These are phyloP conservation scores for Mylabris sibirica DNA, from an alignment of 2,888 invertebrate genomes.

Conservation along the genomic window DNA sequence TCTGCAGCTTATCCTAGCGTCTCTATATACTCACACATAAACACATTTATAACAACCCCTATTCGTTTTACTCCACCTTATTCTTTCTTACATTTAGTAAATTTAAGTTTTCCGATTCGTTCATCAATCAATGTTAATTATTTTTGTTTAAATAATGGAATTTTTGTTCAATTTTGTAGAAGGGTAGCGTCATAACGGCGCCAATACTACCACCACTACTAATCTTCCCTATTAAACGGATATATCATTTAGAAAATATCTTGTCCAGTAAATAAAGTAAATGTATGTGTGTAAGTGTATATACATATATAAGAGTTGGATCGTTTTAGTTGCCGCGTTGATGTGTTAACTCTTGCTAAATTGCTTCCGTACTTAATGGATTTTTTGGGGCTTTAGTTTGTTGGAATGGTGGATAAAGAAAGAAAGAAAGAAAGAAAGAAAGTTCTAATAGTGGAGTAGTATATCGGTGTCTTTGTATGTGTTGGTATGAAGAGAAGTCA, in stretches of 20 bases:
- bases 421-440: conserved; percentile 1
- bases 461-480: too few relatives aligned
- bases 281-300: background rate
- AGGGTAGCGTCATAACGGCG: conserved; percentile 1
- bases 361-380: conserved; percentile 60
- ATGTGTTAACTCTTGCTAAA: conserved; percentile 60
- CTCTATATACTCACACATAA: background rate
- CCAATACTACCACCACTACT: background rate
- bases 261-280: conserved; percentile 3
- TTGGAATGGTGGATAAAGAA: conserved; percentile 10
- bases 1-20: conserved; percentile 55
- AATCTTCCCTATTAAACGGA: background rate
- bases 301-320: too few relatives aligned
- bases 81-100: conserved; percentile 34
- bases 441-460: background rate
- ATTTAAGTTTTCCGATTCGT: background rate
- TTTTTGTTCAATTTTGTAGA: background rate
- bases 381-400: conserved; percentile 46
- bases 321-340: conserved; percentile 52
- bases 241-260: background rate
- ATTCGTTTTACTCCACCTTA: conserved; percentile 50
- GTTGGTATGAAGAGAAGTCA: background rate
- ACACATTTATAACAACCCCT: conserved; percentile 40
- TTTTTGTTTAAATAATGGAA: conserved; percentile 29
- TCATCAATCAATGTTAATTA: conserved; percentile 15